A percentile compares a stretch with the other conserved stretches of the same genome.
phyloP scores from a whole-genome alignment of 2,888 invertebrate species.

The Temnothorax unifasciatus region DNA sequence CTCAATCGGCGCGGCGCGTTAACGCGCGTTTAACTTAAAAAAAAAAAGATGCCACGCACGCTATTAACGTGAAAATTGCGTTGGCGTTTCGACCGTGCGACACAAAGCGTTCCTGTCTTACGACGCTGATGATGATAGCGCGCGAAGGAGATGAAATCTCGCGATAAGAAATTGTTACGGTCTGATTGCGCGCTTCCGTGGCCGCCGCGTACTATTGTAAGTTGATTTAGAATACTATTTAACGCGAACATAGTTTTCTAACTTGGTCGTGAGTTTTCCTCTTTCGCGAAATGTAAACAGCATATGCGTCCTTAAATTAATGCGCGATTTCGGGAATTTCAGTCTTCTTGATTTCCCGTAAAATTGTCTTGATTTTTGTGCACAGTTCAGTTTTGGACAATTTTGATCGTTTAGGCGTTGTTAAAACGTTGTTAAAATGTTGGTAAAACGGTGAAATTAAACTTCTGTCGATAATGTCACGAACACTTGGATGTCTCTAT shows the following conservation, averaged over 20 bases:
- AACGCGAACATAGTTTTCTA: not conserved
- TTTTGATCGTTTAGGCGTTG: not conserved
- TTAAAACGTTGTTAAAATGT: not conserved
- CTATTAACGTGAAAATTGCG: constrained; percentile 25
- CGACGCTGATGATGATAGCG: constrained; percentile 32
- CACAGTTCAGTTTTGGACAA: no score
- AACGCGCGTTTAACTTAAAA: constrained; percentile 22
- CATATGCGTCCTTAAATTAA: not conserved
- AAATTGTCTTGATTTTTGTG: not conserved
- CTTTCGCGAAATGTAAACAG: not conserved
- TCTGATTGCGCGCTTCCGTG: constrained; percentile 55
- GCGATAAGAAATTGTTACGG: constrained; percentile 56
- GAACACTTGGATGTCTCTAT: not conserved
- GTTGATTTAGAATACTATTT: not conserved
- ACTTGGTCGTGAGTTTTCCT: not conserved
- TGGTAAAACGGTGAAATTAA: not conserved
- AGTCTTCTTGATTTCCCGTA: not conserved
- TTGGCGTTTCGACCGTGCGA: constrained; percentile 21
- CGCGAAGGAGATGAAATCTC: constrained; percentile 23
- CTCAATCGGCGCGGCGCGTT: constrained; percentile 28
- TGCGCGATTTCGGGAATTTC: not conserved
- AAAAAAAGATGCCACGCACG: constrained; percentile 29
- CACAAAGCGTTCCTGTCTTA: constrained; percentile 1
- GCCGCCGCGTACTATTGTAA: not conserved
- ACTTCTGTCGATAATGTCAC: not conserved